A percentile compares a stretch with the other conserved stretches of the same genome.
Conservation (phyloP, 2,888 invertebrate genomes). For the Conops quadrifasciatus region DNA sequence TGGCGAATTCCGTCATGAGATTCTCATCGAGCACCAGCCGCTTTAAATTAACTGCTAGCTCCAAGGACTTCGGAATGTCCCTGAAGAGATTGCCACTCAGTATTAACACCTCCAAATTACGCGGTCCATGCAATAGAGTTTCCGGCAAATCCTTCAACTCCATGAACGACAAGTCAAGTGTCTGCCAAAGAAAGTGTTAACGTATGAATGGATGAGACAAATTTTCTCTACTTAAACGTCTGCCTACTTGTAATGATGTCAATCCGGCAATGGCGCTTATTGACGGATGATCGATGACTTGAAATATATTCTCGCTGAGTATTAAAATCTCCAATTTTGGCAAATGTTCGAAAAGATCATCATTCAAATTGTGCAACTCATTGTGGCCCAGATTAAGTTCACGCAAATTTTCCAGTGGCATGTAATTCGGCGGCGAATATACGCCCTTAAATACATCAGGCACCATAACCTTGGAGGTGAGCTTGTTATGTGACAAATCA, state of each 20-base stretch:
- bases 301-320: slow-evolving; percentile 79
- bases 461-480: slow-evolving; percentile 69
- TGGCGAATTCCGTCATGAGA: slow-evolving; percentile 70
- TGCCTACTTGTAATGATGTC: slow-evolving; percentile 70
- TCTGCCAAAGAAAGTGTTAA: slow-evolving; percentile 61
- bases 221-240: slow-evolving; percentile 19
- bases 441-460: slow-evolving; percentile 75
- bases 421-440: slow-evolving; percentile 50
- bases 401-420: slow-evolving; percentile 53
- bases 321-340: slow-evolving; percentile 73
- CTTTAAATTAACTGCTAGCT: slow-evolving; percentile 70
- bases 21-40: slow-evolving; percentile 76
- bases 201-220: slow-evolving; percentile 37
- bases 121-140: slow-evolving; percentile 74
- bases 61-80: slow-evolving; percentile 71
- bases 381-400: slow-evolving; percentile 73
- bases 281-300: slow-evolving; percentile 72
- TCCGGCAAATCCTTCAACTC: slow-evolving; percentile 71
- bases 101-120: slow-evolving; percentile 72
- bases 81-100: slow-evolving; percentile 73
- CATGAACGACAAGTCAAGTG: slow-evolving; percentile 76
- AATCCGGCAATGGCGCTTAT: slow-evolving; percentile 74
- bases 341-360: slow-evolving; percentile 79
- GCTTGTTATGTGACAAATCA: slow-evolving; percentile 75
- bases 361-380: slow-evolving; percentile 74